Evolutionary conservation across 2,888 invertebrate species (phyloP).

Genomic region (Harmothoe impar): DNA sequence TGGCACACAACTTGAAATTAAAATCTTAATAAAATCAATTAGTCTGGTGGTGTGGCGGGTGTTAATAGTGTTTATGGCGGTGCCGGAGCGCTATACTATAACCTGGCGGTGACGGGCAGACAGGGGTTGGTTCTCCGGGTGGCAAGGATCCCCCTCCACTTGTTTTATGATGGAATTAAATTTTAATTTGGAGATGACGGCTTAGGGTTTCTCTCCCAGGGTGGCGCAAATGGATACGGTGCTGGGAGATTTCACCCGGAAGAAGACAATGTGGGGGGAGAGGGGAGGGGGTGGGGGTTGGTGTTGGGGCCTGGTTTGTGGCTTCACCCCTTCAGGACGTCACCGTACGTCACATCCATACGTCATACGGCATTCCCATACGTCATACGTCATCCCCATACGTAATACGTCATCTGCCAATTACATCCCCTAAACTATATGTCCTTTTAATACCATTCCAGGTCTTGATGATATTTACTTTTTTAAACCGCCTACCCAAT

Average conservation of each 20-base stretch:
- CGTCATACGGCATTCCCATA: too few relatives aligned
- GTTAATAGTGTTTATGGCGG: conserved; percentile 32
- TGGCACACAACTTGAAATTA: conserved; percentile 46
- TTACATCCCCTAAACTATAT: too few relatives aligned
- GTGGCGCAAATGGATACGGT: not conserved
- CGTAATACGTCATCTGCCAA: too few relatives aligned
- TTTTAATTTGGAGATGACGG: conserved; percentile 55
- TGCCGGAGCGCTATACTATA: not conserved
- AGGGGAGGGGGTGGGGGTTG: not conserved
- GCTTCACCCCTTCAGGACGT: not conserved
- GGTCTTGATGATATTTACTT: too few relatives aligned
- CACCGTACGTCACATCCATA: too few relatives aligned
- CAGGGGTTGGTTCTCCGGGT: not conserved
- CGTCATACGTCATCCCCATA: too few relatives aligned
- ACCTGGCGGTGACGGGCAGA: not conserved
- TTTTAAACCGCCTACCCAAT: too few relatives aligned
- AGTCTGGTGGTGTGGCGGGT: not conserved
- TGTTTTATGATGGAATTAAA: conserved; percentile 48
- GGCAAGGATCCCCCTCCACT: not conserved
- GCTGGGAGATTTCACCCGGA: not conserved
- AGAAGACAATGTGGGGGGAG: not conserved
- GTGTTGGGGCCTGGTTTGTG: not conserved
- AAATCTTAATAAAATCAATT: conserved; percentile 51
- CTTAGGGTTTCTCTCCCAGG: conserved; percentile 57
- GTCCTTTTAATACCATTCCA: too few relatives aligned